Conservation (phyloP, 2,797 vertebrate species). For the Labeo calbasu region DNA sequence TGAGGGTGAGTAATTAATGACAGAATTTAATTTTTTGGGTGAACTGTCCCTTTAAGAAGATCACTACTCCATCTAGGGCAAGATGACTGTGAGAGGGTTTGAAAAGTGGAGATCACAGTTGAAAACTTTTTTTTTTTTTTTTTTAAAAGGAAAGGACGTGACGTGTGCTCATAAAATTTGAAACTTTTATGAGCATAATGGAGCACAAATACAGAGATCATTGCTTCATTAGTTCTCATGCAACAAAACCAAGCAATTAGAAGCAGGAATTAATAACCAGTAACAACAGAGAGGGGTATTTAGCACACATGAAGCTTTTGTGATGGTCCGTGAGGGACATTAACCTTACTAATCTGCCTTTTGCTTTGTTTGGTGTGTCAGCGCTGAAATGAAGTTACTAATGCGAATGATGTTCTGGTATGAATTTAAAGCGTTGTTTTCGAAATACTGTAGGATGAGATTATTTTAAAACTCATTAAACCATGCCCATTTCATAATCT, state of each 20-base stretch:
- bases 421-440: not conserved
- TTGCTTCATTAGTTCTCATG: not conserved
- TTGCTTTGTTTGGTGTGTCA: not conserved
- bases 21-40: no score
- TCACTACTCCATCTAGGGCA: not conserved
- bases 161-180: no score
- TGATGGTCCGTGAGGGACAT: not conserved
- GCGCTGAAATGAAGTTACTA: not conserved
- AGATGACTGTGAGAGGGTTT: not conserved
- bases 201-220: not conserved
- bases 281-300: conserved; percentile 2
- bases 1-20: no score
- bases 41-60: not conserved
- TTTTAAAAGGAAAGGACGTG: no score
- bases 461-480: not conserved
- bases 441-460: not conserved
- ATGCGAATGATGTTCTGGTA: not conserved
- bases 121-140: no score
- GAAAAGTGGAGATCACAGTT: not conserved
- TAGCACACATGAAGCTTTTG: not conserved
- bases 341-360: not conserved
- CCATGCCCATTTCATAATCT: not conserved
- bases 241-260: not conserved
- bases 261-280: not conserved
- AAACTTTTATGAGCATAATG: not conserved